Conservation (phyloP, 2,888 invertebrate genomes). For the Seira ritae region DNA sequence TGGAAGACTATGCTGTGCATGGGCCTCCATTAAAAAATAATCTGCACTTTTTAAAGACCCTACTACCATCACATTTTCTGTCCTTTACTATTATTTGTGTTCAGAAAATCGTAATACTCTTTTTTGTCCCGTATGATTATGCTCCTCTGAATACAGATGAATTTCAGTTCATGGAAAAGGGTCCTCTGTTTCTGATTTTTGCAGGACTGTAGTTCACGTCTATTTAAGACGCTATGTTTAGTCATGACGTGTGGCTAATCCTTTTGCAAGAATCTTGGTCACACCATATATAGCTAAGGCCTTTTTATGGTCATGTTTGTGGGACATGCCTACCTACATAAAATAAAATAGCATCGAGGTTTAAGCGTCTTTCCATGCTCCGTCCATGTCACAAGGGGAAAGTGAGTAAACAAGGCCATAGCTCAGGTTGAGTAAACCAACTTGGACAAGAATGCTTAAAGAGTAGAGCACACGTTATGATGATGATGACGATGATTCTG, state of each 20-base stretch:
- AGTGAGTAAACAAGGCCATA: conserved; percentile 52
- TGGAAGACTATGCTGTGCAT: background rate
- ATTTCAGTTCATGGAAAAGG: background rate
- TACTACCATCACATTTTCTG: background rate
- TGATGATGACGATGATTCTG: background rate
- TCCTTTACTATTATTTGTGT: background rate
- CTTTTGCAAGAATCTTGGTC: conserved; percentile 69
- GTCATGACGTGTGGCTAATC: conserved; percentile 61
- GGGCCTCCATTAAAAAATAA: background rate
- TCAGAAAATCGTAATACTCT: background rate
- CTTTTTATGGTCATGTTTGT: conserved; percentile 66
- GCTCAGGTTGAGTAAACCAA: background rate
- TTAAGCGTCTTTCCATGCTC: background rate
- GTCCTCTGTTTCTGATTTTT: no score
- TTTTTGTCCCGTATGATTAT: background rate
- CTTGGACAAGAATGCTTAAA: background rate
- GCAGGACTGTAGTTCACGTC: background rate
- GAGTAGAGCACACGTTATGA: conserved; percentile 3
- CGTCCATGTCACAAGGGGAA: conserved; percentile 37
- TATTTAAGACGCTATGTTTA: background rate
- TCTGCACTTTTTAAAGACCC: background rate
- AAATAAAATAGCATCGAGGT: conserved; percentile 38
- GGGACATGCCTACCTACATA: conserved; percentile 25
- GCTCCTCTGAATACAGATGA: background rate
- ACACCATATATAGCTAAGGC: conserved; percentile 70